Conservation (phyloP, 2,113 vertebrate species). For the Thunnus maccoyii region DNA sequence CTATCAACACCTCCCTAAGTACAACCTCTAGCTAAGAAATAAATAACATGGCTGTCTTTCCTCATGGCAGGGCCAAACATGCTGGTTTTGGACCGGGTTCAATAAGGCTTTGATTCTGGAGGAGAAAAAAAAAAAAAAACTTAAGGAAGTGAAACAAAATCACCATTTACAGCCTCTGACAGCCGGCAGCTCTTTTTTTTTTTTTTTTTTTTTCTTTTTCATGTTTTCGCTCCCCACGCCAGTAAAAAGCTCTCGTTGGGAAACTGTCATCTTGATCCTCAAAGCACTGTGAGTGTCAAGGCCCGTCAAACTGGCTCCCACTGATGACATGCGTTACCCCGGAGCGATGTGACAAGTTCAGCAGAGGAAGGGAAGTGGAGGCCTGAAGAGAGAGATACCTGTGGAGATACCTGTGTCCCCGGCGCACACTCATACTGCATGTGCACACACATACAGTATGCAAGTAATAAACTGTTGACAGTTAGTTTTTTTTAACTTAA, state of each 20-base stretch:
- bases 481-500: background rate
- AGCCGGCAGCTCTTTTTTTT: constrained; percentile 87
- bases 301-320: constrained; percentile 79
- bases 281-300: constrained; percentile 76
- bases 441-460: background rate
- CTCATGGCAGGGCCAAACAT: constrained; percentile 90
- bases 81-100: constrained; percentile 92
- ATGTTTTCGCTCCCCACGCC: constrained; percentile 85
- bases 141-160: constrained; percentile 91
- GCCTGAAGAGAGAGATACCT: constrained; percentile 55
- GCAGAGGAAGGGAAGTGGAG: constrained; percentile 67
- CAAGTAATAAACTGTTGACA: background rate
- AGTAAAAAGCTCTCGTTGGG: constrained; percentile 85
- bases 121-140: constrained; percentile 71
- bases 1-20: constrained; percentile 83
- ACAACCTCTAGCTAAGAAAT: constrained; percentile 83
- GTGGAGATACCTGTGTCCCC: constrained; percentile 23
- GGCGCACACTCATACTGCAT: background rate
- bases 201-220: constrained; percentile 39
- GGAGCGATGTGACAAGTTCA: constrained; percentile 68
- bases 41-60: constrained; percentile 85
- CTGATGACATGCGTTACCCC: constrained; percentile 70
- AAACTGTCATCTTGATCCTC: constrained; percentile 75
- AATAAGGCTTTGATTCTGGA: constrained; percentile 89
- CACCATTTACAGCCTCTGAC: constrained; percentile 89